Base-by-base conservation (phyloP, 2,113 vertebrate genomes). In the Thryonomys swinderianus region DNA sequence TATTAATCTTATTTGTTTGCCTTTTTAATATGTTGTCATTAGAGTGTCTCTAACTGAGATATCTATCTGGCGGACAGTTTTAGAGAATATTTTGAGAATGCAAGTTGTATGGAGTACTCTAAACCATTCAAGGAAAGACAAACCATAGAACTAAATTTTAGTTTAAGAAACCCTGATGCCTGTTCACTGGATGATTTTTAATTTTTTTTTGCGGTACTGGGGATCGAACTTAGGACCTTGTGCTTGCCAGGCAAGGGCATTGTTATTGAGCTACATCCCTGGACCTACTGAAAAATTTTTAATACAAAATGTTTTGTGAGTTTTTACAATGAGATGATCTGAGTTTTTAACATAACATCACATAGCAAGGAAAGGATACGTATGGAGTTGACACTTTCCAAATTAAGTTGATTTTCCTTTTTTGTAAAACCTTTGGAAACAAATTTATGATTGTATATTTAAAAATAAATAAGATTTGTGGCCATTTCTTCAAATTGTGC, bases 51-150 rank as follows among this genome's bases (percentile, higher is more conserved):
- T 98, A 98, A 92, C 78, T 89, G 48, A 89, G 96, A 88, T 96
- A 87, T 97, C 98, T 97, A 79, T 94, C 97, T 97, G 98, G 85
- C 84, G 90, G 80, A 95, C 90, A 96, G 12, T 93, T 98, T 96
- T 95, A 95, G 93, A 84, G 66, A 88, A 88, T 6, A 81, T 0
- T 0, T 92, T 95, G 62, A 78, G 96, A 97, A 95, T 34, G 10
- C 71, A 94, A 94, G n/a, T 94, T 97, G 95, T 87, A 92, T 78
- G 53, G 57, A 67, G 25, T 93, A 94, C 81, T 95, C 55, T 93
- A 95, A 18, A 87, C 80, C 21, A 69, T 92, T 95, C 37, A 74
- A 64, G 62, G 85, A 79, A 97, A 91, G 51, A 66, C 62, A 96
- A 93, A 95, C 73, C 93, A 2, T 86, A 61, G 53, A 91, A 92